phyloP scores from a whole-genome alignment of 2,797 vertebrate species.

The Sebastes alutus region DNA sequence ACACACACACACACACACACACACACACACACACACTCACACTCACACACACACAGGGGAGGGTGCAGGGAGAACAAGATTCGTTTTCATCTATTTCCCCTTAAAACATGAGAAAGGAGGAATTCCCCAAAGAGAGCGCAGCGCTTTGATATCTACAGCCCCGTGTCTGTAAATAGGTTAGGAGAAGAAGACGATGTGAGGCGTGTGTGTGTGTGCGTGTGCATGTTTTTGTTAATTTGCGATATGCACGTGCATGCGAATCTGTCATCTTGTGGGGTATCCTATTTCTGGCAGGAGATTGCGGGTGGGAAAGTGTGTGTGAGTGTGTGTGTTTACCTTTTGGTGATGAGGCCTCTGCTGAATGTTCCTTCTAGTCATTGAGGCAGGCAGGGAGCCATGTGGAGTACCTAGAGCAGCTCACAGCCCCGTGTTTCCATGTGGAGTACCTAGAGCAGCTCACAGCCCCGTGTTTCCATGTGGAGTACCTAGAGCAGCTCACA shows the following conservation, averaged over 20 bases:
- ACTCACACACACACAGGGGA: conserved; percentile 42
- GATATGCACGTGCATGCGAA: conserved; percentile 12
- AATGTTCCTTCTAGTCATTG: conserved; percentile 41
- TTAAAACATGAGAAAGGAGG: conserved; percentile 73
- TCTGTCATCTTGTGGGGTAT: conserved; percentile 37
- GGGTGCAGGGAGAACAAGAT: conserved; percentile 61
- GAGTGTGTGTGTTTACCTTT: conserved; percentile 55
- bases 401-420: conserved; percentile 24
- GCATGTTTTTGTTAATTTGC: conserved; percentile 34
- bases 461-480: conserved; percentile 16
- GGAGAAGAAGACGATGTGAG: conserved; percentile 51
- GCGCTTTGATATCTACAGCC: conserved; percentile 74
- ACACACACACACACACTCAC: neutral
- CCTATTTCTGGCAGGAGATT: conserved; percentile 51
- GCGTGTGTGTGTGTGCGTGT: neutral
- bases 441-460: conserved; percentile 21
- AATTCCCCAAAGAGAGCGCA: conserved; percentile 71
- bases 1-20: conserved; percentile 21
- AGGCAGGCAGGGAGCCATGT: conserved; percentile 34
- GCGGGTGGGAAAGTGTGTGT: conserved; percentile 19
- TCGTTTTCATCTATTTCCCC: conserved; percentile 72
- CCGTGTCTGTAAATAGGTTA: conserved; percentile 76
- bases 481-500: conserved; percentile 19
- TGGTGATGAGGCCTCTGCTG: conserved; percentile 41
- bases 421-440: neutral